Evolutionary conservation across 2,888 invertebrate genomes (phyloP).

Genomic region (Graphium colonna): DNA sequence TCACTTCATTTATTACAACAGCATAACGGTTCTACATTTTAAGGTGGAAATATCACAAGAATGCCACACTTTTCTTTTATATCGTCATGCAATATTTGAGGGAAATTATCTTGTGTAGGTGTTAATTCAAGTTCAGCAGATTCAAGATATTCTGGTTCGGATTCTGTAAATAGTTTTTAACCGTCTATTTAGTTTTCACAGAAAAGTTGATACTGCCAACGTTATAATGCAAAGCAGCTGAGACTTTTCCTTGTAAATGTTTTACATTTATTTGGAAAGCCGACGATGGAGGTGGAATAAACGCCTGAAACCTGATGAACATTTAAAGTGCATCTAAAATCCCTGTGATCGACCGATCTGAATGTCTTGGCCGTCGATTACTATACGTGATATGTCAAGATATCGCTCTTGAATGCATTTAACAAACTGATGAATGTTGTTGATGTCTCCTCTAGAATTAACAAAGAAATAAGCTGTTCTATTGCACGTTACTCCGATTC

Average conservation of each 20-base stretch:
- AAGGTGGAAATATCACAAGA: neutral
- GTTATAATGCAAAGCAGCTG: neutral
- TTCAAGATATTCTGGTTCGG: neutral
- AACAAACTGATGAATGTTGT: too few species aligned
- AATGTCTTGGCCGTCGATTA: too few species aligned
- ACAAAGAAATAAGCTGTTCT: conserved; percentile 23
- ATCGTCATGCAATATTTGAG: too few species aligned
- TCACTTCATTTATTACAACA: neutral
- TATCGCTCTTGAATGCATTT: too few species aligned
- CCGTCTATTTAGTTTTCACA: neutral
- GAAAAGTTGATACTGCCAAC: too few species aligned
- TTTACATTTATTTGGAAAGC: neutral
- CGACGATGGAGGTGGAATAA: neutral
- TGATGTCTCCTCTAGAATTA: too few species aligned
- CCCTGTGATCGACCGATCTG: too few species aligned
- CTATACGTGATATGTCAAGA: too few species aligned
- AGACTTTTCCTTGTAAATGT: neutral
- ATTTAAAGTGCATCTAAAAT: neutral
- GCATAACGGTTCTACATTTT: neutral
- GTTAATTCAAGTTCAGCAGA: neutral
- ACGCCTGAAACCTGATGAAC: too few species aligned
- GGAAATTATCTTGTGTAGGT: neutral
- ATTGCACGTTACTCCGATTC: conserved; percentile 29
- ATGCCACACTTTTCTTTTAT: neutral
- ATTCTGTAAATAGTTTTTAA: neutral